Percentiles rank a stretch among this genome's conserved stretches.
These are phyloP conservation scores for Dendrophyllia cribrosa DNA, from an alignment of 64 coral and sea anemone genomes.

Conservation along the genomic window DNA sequence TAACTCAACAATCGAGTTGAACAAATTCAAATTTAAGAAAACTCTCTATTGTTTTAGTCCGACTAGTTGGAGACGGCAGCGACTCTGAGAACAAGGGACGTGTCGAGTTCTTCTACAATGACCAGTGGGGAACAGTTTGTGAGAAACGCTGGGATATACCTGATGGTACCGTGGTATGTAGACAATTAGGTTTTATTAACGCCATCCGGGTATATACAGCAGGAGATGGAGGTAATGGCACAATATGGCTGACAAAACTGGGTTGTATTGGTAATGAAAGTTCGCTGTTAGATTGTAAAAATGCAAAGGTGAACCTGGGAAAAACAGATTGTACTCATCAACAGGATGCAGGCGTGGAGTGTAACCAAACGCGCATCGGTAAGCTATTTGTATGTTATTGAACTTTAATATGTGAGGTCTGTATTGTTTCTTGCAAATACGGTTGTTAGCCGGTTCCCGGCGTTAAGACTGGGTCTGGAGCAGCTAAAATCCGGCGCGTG, in stretches of 20 bases:
- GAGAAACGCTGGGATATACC: background rate
- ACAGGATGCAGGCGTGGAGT: background rate
- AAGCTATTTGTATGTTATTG: background rate
- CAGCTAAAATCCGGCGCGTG: too few species aligned
- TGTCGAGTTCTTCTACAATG: background rate
- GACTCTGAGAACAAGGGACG: background rate
- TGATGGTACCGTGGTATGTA: background rate
- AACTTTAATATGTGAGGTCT: too few species aligned
- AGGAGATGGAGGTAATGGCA: background rate
- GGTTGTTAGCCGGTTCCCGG: too few species aligned
- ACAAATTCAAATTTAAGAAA: too few species aligned
- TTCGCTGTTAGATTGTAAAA: background rate
- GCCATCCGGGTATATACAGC: background rate
- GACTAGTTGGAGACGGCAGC: background rate
- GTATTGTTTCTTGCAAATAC: too few species aligned
- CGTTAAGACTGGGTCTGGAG: too few species aligned
- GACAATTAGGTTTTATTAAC: background rate
- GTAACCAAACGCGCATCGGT: background rate
- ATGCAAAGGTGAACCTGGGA: background rate
- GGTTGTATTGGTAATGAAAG: background rate
- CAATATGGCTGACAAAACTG: background rate
- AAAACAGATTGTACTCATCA: background rate
- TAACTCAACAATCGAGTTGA: too few species aligned
- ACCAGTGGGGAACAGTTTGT: conserved; percentile 14
- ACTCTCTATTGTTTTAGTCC: background rate